Percentiles rank a stretch among this genome's conserved stretches.
These are phyloP conservation scores for Penelope pileata DNA, from an alignment of 2,113 vertebrate genomes.

Conservation along the genomic window DNA sequence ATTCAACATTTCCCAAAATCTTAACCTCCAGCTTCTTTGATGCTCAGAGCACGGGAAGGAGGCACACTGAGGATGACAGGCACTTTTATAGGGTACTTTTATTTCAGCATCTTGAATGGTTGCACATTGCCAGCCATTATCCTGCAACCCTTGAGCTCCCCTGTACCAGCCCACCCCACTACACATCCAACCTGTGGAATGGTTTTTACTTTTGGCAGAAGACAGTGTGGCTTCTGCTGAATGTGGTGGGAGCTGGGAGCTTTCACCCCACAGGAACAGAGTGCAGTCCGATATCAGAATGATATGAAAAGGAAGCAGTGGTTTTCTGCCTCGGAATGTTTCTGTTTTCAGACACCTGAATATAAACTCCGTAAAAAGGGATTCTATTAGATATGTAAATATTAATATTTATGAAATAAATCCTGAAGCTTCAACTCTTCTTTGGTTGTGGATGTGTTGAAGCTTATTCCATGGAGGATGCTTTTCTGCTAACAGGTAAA, in stretches of 20 bases:
- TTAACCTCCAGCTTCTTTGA: neutral
- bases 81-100: neutral
- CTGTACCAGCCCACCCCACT: neutral
- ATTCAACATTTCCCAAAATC: neutral
- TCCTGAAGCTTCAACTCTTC: conserved; percentile 19
- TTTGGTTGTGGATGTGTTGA: conserved; percentile 17
- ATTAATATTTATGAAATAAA: conserved; percentile 69
- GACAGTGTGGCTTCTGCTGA: neutral
- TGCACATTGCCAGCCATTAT: neutral
- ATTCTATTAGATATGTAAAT: conserved; percentile 27
- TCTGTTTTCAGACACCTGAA: conserved; percentile 11
- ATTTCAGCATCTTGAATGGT: neutral
- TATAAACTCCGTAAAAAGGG: neutral
- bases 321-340: neutral
- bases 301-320: neutral
- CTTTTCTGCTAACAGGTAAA: conserved; percentile 50
- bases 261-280: neutral
- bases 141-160: neutral
- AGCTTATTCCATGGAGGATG: conserved; percentile 54
- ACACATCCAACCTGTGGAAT: fast-evolving
- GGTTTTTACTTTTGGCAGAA: neutral
- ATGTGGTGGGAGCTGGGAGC: neutral
- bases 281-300: neutral
- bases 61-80: neutral
- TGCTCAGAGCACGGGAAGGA: neutral